These are phyloP conservation scores for Lutjanus erythropterus DNA, from an alignment of 2,113 vertebrate genomes.

Conservation along the genomic window DNA sequence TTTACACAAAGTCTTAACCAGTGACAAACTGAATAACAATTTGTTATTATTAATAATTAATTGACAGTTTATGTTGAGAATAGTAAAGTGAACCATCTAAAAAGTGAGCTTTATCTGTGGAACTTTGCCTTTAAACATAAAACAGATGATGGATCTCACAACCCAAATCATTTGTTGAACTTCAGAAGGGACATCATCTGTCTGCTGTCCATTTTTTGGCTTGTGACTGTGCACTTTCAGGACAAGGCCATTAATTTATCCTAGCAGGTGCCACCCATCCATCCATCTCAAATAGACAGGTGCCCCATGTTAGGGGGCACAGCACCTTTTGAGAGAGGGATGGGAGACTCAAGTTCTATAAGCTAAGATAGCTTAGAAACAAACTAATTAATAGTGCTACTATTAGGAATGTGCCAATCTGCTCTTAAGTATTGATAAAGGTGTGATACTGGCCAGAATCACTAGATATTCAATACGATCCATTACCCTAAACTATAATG, in stretches of 20 bases:
- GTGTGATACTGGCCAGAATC: too few species aligned
- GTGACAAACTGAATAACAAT: background rate
- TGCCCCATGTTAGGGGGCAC: background rate
- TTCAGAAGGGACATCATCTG: background rate
- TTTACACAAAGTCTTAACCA: conserved; percentile 1
- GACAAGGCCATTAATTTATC: conserved; percentile 31
- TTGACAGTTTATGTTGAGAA: background rate
- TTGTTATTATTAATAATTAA: background rate
- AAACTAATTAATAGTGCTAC: background rate
- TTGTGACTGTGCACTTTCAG: conserved; percentile 24
- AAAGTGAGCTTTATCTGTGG: background rate
- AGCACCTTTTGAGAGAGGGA: background rate
- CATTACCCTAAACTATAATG: too few species aligned
- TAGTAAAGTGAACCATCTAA: background rate
- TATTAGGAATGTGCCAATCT: too few species aligned
- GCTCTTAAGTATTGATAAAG: too few species aligned
- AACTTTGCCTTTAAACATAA: background rate
- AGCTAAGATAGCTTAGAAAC: background rate
- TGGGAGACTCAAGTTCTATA: background rate
- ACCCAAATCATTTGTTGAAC: conserved; percentile 7
- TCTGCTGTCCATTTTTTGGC: conserved; percentile 32
- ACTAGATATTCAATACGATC: too few species aligned
- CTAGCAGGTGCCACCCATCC: conserved; percentile 16
- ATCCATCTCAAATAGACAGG: conserved; percentile 7
- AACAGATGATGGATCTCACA: conserved; percentile 6